These are phyloP conservation scores for Volucella bombylans DNA, from an alignment of 2,888 invertebrate species.

Conservation along the genomic window DNA sequence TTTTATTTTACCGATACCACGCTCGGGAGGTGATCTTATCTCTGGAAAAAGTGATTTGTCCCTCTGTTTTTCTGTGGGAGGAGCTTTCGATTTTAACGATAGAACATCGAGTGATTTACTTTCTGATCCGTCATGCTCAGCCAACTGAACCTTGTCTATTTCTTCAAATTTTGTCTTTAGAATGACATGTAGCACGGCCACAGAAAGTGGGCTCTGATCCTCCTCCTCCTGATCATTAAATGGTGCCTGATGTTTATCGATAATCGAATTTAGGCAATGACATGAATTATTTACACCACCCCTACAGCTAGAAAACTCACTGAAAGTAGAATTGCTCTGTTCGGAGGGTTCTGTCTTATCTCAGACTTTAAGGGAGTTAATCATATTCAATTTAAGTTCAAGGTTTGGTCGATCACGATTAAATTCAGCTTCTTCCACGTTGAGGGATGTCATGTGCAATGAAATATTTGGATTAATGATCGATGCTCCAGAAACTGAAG, in stretches of 20 bases:
- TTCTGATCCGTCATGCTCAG: conserved; percentile 54
- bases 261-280: conserved; percentile 48
- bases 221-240: conserved; percentile 51
- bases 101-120: background rate
- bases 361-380: conserved; percentile 75
- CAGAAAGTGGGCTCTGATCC: conserved; percentile 75
- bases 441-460: conserved; percentile 83
- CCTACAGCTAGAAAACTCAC: conserved; percentile 83
- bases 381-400: conserved; percentile 64
- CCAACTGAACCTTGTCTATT: conserved; percentile 77
- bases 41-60: conserved; percentile 7
- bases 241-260: too few relatives aligned
- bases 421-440: too few relatives aligned
- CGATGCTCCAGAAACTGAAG: conserved; percentile 82
- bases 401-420: conserved; percentile 78
- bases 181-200: conserved; percentile 64
- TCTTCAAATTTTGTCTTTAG: conserved; percentile 80
- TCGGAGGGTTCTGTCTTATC: too few relatives aligned
- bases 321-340: too few relatives aligned
- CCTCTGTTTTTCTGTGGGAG: background rate
- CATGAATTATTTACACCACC: conserved; percentile 72
- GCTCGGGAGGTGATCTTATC: background rate
- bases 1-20: conserved; percentile 34
- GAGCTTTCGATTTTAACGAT: background rate
- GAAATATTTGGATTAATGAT: conserved; percentile 77